Base-by-base conservation (phyloP, 2,888 invertebrate species). In the Capitulum mitella region DNA sequence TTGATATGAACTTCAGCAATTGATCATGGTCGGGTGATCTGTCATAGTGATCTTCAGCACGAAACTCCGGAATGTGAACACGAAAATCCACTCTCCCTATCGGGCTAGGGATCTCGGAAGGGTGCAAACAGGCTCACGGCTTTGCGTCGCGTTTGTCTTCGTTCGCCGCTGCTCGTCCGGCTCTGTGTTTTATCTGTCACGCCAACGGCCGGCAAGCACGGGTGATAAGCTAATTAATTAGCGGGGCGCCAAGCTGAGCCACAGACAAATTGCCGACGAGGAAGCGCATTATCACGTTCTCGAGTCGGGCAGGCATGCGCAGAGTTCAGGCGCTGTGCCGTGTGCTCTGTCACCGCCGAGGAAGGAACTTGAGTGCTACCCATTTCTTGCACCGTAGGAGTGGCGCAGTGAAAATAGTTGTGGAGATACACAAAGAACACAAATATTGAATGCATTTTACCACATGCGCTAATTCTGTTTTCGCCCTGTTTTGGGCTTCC, bases 181-280 rank as follows among this genome's bases (percentile, higher is more conserved):
- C 16, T 16, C 22, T 16, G 51, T 22, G 6, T 51, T 22, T 51
- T 51, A 22, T 51, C 22, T 22, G 51, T 22, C 22, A 0, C 2
- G 51, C 22, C 22, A 22, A 19, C 19, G 22, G 51, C 51, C 5
- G 22, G 51, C 22, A 22, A 0, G 19, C 16, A 22, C 22, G 22
- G 51, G 64, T 64, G 64, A 64, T 64, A 64, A 64, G 29, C 34
- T 19, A 64, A 64, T 64, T 64, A 64, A 64, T 64, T 64, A 34
- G 32, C 32, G 19, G 14, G 19, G 29, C 8, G 64, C 16, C 5
- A 34, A 19, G 64, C 32, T 29, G 64, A 64, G 64, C 34, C 29
- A 3, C 29, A 64, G 64, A 64, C 64, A 64, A 64, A 64, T 32
- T 19, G 19, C 32, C 29, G 19, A 64, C 64, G 6, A 16, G 22